phyloP scores from a whole-genome alignment of 2,797 vertebrate genomes.

The Alectoris magna region DNA sequence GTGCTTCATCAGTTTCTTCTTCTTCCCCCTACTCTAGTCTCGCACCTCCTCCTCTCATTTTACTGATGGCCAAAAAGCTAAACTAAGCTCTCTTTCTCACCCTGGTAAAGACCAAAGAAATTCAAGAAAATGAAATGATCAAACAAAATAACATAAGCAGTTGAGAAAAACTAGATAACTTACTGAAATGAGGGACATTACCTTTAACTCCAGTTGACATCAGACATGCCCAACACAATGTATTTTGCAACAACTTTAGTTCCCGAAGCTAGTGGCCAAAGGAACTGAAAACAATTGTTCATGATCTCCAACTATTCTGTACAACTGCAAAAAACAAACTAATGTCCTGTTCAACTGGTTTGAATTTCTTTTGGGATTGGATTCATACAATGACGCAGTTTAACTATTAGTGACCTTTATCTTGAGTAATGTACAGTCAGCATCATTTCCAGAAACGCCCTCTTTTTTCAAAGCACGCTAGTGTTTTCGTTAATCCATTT shows the following conservation, averaged over 20 bases:
- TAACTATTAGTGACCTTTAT: constrained; percentile 38
- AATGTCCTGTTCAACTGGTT: neutral
- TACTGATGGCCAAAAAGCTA: constrained; percentile 40
- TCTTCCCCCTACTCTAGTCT: constrained; percentile 29
- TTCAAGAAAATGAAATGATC: constrained; percentile 69
- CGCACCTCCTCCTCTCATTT: constrained; percentile 26
- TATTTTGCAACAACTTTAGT: constrained; percentile 30
- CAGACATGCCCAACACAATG: constrained; percentile 15
- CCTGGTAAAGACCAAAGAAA: constrained; percentile 81
- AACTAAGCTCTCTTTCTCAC: constrained; percentile 52
- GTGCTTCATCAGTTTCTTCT: constrained; percentile 74
- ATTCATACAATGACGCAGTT: constrained; percentile 17
- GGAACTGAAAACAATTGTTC: constrained; percentile 32
- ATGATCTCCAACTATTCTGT: neutral
- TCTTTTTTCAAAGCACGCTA: constrained; percentile 33
- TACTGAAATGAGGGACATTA: constrained; percentile 61
- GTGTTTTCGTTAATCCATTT: constrained; percentile 44
- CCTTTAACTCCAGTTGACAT: constrained; percentile 56
- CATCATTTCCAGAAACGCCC: constrained; percentile 40
- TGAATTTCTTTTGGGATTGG: neutral
- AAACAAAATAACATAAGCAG: constrained; percentile 43
- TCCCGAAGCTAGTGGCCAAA: constrained; percentile 3
- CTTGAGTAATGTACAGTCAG: constrained; percentile 37
- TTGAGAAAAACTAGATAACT: constrained; percentile 58
- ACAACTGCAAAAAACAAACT: constrained; percentile 29